Percentiles rank a stretch among this genome's conserved stretches.
Evolutionary conservation across 2,113 vertebrate genomes (phyloP).

Genomic region (Monarcha castaneiventris): DNA sequence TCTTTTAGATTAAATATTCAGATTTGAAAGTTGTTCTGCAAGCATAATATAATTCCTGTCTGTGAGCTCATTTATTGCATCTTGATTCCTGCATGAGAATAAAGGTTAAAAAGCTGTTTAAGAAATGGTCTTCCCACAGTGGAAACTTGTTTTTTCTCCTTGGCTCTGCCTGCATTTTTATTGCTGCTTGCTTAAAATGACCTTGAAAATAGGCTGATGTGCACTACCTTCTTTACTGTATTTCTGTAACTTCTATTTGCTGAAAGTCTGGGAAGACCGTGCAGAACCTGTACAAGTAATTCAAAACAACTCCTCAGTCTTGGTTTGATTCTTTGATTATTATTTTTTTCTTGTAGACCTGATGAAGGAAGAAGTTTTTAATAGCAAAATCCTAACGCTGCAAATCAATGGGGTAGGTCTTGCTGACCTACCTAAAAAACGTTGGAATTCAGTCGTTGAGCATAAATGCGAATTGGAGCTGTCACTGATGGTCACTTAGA

Average conservation of each 20-base stretch:
- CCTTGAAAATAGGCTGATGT: not conserved
- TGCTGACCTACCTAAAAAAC: not conserved
- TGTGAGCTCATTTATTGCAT: not conserved
- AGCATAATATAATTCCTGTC: not conserved
- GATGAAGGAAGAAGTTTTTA: not conserved
- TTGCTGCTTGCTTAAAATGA: not conserved
- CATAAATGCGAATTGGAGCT: not conserved
- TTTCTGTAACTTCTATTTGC: conserved; percentile 12
- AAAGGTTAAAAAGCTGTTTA: not conserved
- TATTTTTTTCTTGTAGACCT: not conserved
- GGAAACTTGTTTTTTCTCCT: not conserved
- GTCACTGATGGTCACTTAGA: not conserved
- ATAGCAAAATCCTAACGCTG: not conserved
- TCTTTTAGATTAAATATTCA: not conserved
- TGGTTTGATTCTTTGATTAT: not conserved
- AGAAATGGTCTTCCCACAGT: not conserved
- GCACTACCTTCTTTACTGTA: not conserved
- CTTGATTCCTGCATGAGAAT: not conserved
- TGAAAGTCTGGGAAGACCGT: not conserved
- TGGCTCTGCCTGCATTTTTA: not conserved
- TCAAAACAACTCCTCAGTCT: not conserved
- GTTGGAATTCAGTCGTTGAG: not conserved
- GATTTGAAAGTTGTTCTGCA: not conserved
- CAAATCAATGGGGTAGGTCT: not conserved
- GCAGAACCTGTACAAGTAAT: not conserved